Evolutionary conservation across 2,797 vertebrate species (phyloP), one percentile per base, ranked within the genome.

Genomic region (Spondyliosoma cantharus): DNA sequence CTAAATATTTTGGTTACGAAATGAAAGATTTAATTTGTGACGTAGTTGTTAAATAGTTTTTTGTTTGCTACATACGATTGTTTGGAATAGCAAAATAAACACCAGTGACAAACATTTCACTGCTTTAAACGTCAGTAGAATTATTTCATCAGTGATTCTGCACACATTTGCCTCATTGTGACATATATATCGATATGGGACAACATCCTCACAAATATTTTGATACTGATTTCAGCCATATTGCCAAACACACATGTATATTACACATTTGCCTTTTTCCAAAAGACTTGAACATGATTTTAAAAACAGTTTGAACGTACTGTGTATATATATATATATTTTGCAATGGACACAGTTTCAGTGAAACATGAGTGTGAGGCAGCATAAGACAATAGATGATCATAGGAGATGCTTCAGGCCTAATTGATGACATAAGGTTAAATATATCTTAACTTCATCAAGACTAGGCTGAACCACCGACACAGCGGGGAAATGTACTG

Each of bases 251-350:
- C 54, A 53, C 53, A 60, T 22, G 20, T 59, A 65, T 58, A 46
- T 25, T 5, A 56, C 12, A 65, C 42, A 70, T 65, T 70, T 65
- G 58, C 32, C 37, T 52, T 65, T 65, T 54, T 32, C 43, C n/a
- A 49, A 60, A 62, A 24, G 52, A 29, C 15, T 45, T 54, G 14
- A 60, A 46, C 25, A 68, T 0, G 2, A n/a, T 46, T 74, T 19
- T 54, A 17, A 77, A 68, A 25, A 17, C 11, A 42, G 16, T 32
- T 49, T 61, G 25, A 66, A 37, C 25, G 22, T 7, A 49, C 6
- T 27, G n/a, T 27, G n/a, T 37, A 37, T 7, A 7, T 9, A 37
- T 37, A 20, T 3, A n/a, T n/a, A n/a, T 56, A 68, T 16, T 20
- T 49, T 59, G 60, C 25, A 54, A 15, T 50, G 32, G 13, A 60